These are phyloP conservation scores for Caenorhabditis afra DNA, from an alignment of 2,888 invertebrate genomes.

Conservation along the genomic window DNA sequence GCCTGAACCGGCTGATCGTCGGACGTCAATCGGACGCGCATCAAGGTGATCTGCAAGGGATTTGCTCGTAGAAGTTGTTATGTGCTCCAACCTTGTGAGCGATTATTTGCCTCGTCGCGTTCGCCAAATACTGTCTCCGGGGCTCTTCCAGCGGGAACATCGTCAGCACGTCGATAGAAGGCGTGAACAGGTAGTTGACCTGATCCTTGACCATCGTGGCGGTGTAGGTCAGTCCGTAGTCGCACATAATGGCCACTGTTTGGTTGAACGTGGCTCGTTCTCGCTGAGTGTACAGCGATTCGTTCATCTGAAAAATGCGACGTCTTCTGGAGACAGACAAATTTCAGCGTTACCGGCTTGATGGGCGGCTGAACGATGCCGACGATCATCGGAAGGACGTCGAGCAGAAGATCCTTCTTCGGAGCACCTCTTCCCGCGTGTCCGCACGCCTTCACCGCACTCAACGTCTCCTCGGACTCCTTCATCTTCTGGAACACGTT, in stretches of 20 bases:
- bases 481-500: conserved; percentile 46
- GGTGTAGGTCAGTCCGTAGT: conserved; percentile 58
- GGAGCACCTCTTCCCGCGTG: conserved; percentile 5
- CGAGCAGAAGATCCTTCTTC: conserved; percentile 49
- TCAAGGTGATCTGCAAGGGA: conserved; percentile 40
- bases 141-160: conserved; percentile 81
- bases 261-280: conserved; percentile 49
- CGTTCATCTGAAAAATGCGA: conserved; percentile 64
- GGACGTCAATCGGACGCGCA: conserved; percentile 37
- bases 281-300: conserved; percentile 60
- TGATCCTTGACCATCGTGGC: conserved; percentile 60
- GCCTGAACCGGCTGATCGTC: neutral
- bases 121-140: conserved; percentile 82
- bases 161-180: conserved; percentile 87
- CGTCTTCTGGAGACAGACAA: no score
- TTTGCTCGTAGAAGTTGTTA: neutral
- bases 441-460: conserved; percentile 40
- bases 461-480: conserved; percentile 55
- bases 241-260: conserved; percentile 52
- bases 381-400: conserved; percentile 62
- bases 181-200: conserved; percentile 85
- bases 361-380: conserved; percentile 66
- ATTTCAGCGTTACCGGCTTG: conserved; percentile 59
- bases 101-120: conserved; percentile 88
- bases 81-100: conserved; percentile 82